These are phyloP conservation scores for Drosophila colorata DNA, from an alignment of 2,888 invertebrate species.

Conservation along the genomic window DNA sequence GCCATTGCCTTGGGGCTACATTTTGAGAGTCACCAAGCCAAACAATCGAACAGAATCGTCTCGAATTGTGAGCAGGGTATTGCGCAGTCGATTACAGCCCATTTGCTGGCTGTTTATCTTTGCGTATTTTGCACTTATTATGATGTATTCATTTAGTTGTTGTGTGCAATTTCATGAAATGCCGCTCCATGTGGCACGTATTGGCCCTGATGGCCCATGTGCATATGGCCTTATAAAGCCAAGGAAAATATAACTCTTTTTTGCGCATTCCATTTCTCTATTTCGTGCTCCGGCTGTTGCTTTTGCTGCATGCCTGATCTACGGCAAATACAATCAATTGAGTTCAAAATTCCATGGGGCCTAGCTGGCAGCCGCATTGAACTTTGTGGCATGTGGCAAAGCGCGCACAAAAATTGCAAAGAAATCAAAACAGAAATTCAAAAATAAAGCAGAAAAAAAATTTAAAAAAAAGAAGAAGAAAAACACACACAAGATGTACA, in stretches of 20 bases:
- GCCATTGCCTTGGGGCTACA: no score
- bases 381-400: slow-evolving; percentile 30
- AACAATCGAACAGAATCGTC: no score
- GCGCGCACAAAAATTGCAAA: slow-evolving; percentile 24
- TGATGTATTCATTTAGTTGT: slow-evolving; percentile 30
- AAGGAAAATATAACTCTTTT: background rate
- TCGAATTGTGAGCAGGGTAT: background rate
- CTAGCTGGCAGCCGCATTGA: slow-evolving; percentile 27
- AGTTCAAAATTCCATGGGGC: slow-evolving; percentile 38
- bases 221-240: slow-evolving; percentile 10
- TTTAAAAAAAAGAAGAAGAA: slow-evolving; percentile 27
- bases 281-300: background rate
- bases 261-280: background rate
- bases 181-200: slow-evolving; percentile 31
- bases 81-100: background rate
- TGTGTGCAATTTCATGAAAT: slow-evolving; percentile 26
- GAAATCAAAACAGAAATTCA: slow-evolving; percentile 34
- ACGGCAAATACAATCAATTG: slow-evolving; percentile 40
- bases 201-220: slow-evolving; percentile 42
- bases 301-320: slow-evolving; percentile 31
- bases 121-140: slow-evolving; percentile 23
- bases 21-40: no score
- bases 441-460: background rate
- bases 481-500: slow-evolving; percentile 49
- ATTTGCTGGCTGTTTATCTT: background rate